Base-by-base conservation (phyloP, 1,140 invertebrate genomes). In the Wasmannia auropunctata region DNA sequence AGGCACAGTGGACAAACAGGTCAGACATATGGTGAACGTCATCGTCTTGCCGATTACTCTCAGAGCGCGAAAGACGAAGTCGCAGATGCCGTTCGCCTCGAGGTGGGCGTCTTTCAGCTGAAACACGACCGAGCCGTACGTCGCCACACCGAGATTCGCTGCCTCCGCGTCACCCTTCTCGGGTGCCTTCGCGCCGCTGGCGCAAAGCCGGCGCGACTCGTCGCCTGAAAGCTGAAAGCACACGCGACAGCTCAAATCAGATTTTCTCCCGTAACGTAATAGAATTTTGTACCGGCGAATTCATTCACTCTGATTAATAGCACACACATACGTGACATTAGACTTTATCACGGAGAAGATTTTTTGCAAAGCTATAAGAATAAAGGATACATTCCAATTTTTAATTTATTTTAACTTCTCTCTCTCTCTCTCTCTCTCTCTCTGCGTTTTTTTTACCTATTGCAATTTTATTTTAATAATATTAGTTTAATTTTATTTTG, bases 81-180 rank as follows among this genome's bases (percentile, higher is more conserved):
- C 97, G 75, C 97, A 97, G 0, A 96, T 97, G 43, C 96, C 96
- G 2, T 96, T 97, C 0, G 97, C 97, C 89, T 98, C 97, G 93
- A 97, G 96, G 89, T 98, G 97, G 60, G 97, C 97, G 91, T 98
- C 97, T 90, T 97, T 97, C 43, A 98, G 95, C 93, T 98, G 97
- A 92, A 98, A 97, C 3, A 97, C 96, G 40, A 98, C 96, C 8
- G 97, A 97, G 34, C 97, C 97, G 90, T 98, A 98, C 0, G 97
- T 97, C 0, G 96, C 96, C 2, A 97, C 95, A 0, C 96, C 96
- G 31, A 97, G 92, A 0, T 92, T 92, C 0, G 94, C 93, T 14
- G 95, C 94, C 16, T 92, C 95, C 28, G 58, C 90, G 80, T 51
- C 90, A 76, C 79, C 91, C 85, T 89, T 96, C 93, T 87, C 93